Base-by-base conservation (phyloP, 2,797 vertebrate species). In the Sparus aurata region DNA sequence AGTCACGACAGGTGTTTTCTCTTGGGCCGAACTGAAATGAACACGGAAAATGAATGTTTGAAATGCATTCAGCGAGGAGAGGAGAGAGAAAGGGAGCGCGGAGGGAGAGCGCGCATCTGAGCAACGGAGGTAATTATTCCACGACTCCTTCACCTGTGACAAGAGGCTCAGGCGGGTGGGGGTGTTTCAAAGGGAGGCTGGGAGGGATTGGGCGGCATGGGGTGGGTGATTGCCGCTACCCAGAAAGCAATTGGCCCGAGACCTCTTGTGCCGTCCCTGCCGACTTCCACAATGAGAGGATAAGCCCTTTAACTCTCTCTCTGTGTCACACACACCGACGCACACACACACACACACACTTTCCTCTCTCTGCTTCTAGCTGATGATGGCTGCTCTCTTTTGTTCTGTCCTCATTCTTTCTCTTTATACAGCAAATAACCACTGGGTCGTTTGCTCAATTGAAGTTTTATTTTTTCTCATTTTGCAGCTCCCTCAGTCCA, bases 81-180 rank as follows among this genome's bases (percentile, higher is more conserved):
- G 69, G 41, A 61, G 61, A 58, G 64, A 87, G 61, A 80, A 70
- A 43, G 62, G 23, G 60, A 22, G 57, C 9, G 30, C 1, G 10
- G 46, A 79, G 73, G 77, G 57, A 83, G 69, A 66, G 60, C 0
- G 34, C 15, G 80, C 75, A 69, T 88, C 82, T 74, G 80, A 79
- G 87, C 87, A 91, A 84, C 86, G 53, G 87, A 94, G 84, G 91
- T 95, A 93, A 95, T 95, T 95, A 94, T 94, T 94, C 88, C 64
- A 23, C 70, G 73, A 91, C 89, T 93, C 88, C 89, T 92, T 94
- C 94, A 95, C 93, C 93, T 95, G 92, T 93, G 94, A 95, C 92
- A 92, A 93, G 91, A 89, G 91, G 89, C 85, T 91, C 89, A 89
- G 86, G 84, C 68, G 47, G 76, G 65, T 65, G 55, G 80, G 73